A percentile compares a stretch with the other conserved stretches of the same genome.
These are phyloP conservation scores for Neocrepidodera transversa DNA, from an alignment of 2,888 invertebrate species.

Conservation along the genomic window DNA sequence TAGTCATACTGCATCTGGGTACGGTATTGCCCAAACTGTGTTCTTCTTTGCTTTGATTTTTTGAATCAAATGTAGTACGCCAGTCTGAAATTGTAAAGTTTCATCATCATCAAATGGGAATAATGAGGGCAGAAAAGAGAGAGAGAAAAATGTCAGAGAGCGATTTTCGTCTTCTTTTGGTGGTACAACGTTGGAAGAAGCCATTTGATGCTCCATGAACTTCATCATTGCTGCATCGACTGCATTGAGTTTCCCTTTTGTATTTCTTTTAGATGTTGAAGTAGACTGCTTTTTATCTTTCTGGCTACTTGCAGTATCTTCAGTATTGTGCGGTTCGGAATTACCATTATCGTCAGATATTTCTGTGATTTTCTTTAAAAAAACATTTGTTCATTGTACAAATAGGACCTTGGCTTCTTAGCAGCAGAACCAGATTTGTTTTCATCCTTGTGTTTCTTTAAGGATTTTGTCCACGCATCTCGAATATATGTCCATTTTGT, in stretches of 20 bases:
- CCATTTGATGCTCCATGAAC: not conserved
- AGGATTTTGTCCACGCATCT: conserved; percentile 24
- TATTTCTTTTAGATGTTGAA: not conserved
- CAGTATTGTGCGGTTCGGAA: not conserved
- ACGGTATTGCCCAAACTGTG: no score
- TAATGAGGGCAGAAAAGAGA: not conserved
- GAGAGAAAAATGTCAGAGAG: conserved; percentile 1
- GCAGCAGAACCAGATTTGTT: not conserved
- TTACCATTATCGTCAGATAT: not conserved
- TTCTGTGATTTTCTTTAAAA: conserved; percentile 22
- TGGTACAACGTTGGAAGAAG: not conserved
- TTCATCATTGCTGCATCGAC: conserved; percentile 6
- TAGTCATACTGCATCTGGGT: no score
- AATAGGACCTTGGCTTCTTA: not conserved
- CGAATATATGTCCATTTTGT: conserved; percentile 22
- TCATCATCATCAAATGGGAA: conserved; percentile 2
- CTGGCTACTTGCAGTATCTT: not conserved
- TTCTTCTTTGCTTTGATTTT: no score
- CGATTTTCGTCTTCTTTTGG: no score
- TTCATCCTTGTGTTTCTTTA: conserved; percentile 9
- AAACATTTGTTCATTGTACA: conserved; percentile 19
- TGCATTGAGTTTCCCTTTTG: not conserved
- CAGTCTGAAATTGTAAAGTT: not conserved
- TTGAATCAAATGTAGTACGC: not conserved
- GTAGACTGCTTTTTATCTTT: not conserved